Conservation (phyloP, 2,888 invertebrate species). For the Tetragnatha montana region DNA sequence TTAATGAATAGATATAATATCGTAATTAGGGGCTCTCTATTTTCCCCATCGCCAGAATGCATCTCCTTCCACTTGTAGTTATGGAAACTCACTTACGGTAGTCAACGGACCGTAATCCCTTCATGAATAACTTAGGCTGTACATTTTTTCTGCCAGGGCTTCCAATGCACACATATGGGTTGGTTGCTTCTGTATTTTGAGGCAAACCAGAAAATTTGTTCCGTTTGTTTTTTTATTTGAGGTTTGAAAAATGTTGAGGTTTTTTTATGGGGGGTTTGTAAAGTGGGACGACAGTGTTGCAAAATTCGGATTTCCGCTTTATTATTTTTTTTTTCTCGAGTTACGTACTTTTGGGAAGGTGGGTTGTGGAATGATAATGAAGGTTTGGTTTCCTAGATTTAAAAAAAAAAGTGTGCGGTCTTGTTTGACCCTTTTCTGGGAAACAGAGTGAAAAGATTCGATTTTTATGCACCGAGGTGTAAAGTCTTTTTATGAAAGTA, state of each 20-base stretch:
- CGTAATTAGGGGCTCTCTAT: slow-evolving; percentile 44
- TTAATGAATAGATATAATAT: slow-evolving; percentile 47
- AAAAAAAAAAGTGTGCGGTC: neutral
- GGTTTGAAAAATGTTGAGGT: slow-evolving; percentile 25
- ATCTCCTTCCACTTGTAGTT: slow-evolving; percentile 49
- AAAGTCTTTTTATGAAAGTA: neutral
- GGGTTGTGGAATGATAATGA: slow-evolving; percentile 11
- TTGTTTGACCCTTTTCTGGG: neutral
- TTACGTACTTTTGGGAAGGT: neutral
- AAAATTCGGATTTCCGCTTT: neutral
- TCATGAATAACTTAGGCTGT: slow-evolving; percentile 40
- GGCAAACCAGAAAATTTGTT: neutral
- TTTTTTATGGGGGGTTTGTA: slow-evolving; percentile 11
- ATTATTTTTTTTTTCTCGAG: slow-evolving; percentile 5
- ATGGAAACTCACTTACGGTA: slow-evolving; percentile 58
- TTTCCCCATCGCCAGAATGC: neutral
- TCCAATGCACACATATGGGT: neutral
- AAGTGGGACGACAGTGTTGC: slow-evolving; percentile 28
- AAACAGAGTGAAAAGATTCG: slow-evolving; percentile 21
- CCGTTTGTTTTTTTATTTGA: slow-evolving; percentile 2
- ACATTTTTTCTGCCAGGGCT: slow-evolving; percentile 13
- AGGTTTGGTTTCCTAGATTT: neutral
- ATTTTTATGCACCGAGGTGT: neutral
- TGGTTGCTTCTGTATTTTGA: slow-evolving; percentile 21
- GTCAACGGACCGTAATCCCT: slow-evolving; percentile 30